Conservation (phyloP, 30 jellyfish, hydroid and myxozoan genomes). For the Pelagia noctiluca region DNA sequence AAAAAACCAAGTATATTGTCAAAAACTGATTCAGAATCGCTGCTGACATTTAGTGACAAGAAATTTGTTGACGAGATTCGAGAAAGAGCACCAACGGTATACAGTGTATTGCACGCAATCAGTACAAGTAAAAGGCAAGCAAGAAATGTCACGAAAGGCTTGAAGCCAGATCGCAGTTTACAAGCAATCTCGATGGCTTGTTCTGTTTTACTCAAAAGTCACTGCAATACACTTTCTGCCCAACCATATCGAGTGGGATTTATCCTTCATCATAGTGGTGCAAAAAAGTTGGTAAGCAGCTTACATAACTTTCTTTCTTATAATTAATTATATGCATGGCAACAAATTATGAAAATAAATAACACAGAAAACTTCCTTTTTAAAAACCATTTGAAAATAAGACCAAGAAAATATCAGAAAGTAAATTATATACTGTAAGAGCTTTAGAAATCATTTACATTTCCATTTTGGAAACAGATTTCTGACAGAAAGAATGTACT, state of each 20-base stretch:
- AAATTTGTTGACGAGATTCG: constrained; percentile 20
- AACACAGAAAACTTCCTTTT: too few species aligned
- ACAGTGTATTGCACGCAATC: constrained; percentile 28
- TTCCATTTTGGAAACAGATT: too few species aligned
- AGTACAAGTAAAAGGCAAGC: constrained; percentile 32
- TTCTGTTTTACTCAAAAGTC: constrained; percentile 26
- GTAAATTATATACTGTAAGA: too few species aligned
- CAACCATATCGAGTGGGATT: constrained; percentile 35
- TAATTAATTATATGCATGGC: background rate
- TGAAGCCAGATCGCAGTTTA: constrained; percentile 25
- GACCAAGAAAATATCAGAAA: too few species aligned
- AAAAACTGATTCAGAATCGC: constrained; percentile 30
- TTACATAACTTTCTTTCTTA: background rate
- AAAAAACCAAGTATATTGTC: constrained; percentile 22
- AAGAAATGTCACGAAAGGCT: constrained; percentile 26
- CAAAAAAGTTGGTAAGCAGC: background rate
- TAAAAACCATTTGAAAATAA: background rate
- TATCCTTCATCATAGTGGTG: constrained; percentile 40
- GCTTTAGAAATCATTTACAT: too few species aligned
- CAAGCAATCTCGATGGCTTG: constrained; percentile 24
- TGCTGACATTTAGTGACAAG: constrained; percentile 28
- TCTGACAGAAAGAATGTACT: too few species aligned
- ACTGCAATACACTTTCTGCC: constrained; percentile 32
- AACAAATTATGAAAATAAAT: too few species aligned
- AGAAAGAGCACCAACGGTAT: constrained; percentile 42